A percentile compares a stretch with the other conserved stretches of the same genome.
phyloP scores from a whole-genome alignment of 37 sponge, comb jelly and placozoan genomes.

The Lycopodina hypogea region DNA sequence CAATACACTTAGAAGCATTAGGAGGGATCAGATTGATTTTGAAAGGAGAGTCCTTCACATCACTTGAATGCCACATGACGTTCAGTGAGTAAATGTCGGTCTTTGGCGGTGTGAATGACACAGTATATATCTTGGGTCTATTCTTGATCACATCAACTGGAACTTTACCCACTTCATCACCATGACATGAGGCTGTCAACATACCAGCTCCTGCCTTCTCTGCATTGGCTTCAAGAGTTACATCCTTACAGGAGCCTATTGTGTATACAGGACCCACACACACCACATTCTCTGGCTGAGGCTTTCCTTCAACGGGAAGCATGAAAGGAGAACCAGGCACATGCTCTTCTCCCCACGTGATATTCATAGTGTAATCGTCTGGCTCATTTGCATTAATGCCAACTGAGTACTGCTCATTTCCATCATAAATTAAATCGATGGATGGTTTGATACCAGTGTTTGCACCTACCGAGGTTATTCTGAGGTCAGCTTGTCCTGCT shows the following conservation, averaged over 20 bases:
- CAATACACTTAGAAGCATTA: conserved; percentile 40
- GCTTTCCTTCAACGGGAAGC: conserved; percentile 46
- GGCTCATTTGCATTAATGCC: conserved; percentile 29
- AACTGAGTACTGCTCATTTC: conserved; percentile 30
- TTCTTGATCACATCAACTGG: conserved; percentile 21
- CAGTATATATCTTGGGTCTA: conserved; percentile 6
- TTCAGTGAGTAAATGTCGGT: conserved; percentile 45
- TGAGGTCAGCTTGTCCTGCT: conserved; percentile 35
- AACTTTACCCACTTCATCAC: conserved; percentile 47
- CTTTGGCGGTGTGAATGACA: conserved; percentile 48
- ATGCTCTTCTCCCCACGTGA: conserved; percentile 57
- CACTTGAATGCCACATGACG: conserved; percentile 54
- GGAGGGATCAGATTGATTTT: conserved; percentile 52
- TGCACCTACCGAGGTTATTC: conserved; percentile 24
- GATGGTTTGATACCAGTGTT: conserved; percentile 34
- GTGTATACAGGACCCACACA: conserved; percentile 41
- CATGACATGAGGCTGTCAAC: conserved; percentile 42
- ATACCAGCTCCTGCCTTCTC: conserved; percentile 64
- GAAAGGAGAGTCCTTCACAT: conserved; percentile 56
- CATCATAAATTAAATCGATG: conserved; percentile 18
- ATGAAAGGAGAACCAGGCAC: conserved; percentile 67
- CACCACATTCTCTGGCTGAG: conserved; percentile 32
- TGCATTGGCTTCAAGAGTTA: conserved; percentile 33
- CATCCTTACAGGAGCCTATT: conserved; percentile 28
- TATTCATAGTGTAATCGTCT: conserved; percentile 44